phyloP scores from a whole-genome alignment of 1,140 invertebrate species.

The Zaprionus africanus region DNA sequence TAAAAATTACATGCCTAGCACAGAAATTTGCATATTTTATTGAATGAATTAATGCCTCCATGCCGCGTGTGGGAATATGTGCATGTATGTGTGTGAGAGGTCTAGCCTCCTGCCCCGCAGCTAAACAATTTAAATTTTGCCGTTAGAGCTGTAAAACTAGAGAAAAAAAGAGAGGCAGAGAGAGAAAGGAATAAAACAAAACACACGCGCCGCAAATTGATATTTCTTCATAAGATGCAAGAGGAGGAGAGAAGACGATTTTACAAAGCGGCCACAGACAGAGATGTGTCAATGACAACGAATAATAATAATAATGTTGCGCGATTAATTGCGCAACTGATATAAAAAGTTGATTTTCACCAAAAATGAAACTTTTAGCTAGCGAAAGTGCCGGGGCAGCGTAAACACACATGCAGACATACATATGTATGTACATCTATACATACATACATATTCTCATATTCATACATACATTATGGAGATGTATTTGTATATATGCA shows the following conservation, averaged over 20 bases:
- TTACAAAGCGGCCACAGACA: constrained; percentile 24
- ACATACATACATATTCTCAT: too few species aligned
- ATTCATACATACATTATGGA: background rate
- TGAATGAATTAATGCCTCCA: constrained; percentile 55
- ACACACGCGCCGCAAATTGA: constrained; percentile 59
- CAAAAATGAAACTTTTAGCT: constrained; percentile 29
- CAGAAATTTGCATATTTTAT: constrained; percentile 67
- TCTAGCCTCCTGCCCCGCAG: constrained; percentile 30
- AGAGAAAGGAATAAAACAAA: constrained; percentile 1
- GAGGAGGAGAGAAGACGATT: background rate
- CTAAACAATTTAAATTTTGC: constrained; percentile 48
- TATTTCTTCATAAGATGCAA: constrained; percentile 1
- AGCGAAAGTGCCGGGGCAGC: constrained; percentile 55
- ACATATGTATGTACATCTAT: too few species aligned
- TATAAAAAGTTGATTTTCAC: constrained; percentile 54
- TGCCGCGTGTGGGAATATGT: constrained; percentile 10
- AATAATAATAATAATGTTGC: constrained; percentile 54
- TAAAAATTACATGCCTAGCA: constrained; percentile 33
- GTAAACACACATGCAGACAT: background rate
- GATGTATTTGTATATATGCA: background rate
- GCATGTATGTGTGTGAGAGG: constrained; percentile 20
- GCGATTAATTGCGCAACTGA: constrained; percentile 67
- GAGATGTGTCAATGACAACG: constrained; percentile 27
- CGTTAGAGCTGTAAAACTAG: constrained; percentile 52
- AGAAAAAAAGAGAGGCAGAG: constrained; percentile 14